Base-by-base conservation (phyloP, 2,888 invertebrate genomes). In the Frankliniella intonsa region DNA sequence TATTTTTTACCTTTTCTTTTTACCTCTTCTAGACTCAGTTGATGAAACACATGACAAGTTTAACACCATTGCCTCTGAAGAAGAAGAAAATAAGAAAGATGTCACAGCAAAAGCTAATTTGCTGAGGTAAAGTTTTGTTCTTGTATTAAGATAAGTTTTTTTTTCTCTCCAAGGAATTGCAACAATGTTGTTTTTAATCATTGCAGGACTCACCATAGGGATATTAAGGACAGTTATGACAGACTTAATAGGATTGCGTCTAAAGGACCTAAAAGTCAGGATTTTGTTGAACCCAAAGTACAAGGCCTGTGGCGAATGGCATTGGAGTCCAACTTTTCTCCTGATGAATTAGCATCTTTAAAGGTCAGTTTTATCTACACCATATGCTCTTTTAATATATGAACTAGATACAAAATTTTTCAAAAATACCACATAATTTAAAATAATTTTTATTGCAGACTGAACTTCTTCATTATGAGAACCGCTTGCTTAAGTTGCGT, bases 251-350 rank as follows among this genome's bases (percentile, higher is more conserved):
- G 93, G 82, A 88, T 94, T 83, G 91, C 95, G 27, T 92, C 94
- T 1, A 92, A 92, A 88, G 96, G 93, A 86, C 94, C 95, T 0
- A 92, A 93, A 83, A 94, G 94, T 86, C 93, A 92, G 87, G 96
- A 96, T 86, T 98, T 98, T 87, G 91, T 95, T 80, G 97, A 98
- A 86, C 95, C 96, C 0, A 95, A 96, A 89, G 97, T 97, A 0
- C 94, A 95, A 87, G 94, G 94, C 0, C 88, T 98, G 51, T 98
- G 97, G 97, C 92, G 92, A 85, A 89, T 95, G 83, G 97, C 97
- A 3, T 87, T 93, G 25, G 91, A 93, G 82, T 92, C 93, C 17
- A 94, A 96, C 87, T 97, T 98, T 88, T 92, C 93, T 38, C 90
- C 92, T 0, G 93, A 94, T 83, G 97, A 97, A 88, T 89, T 97